These are phyloP conservation scores for Dipus sagitta DNA, from an alignment of 2,797 vertebrate genomes.

Conservation along the genomic window DNA sequence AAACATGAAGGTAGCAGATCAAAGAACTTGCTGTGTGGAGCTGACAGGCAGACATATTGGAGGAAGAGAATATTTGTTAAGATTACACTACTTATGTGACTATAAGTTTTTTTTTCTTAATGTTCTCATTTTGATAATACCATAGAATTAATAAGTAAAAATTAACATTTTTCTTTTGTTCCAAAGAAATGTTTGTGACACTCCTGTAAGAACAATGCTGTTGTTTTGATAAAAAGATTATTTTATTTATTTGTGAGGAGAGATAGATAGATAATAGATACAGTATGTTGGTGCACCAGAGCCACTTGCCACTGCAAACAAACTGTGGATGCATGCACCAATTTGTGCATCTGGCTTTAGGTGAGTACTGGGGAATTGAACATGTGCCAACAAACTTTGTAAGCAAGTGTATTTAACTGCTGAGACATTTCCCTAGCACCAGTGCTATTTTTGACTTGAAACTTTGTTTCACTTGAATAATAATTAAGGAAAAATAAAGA, in stretches of 20 bases:
- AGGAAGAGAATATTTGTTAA: background rate
- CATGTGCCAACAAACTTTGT: too few relatives aligned
- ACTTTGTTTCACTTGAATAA: constrained; percentile 9
- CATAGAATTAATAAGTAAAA: background rate
- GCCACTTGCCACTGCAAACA: too few relatives aligned
- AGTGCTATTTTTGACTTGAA: background rate
- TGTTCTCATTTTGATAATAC: constrained; percentile 17
- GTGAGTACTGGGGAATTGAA: too few relatives aligned
- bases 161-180: background rate
- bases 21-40: background rate
- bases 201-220: background rate
- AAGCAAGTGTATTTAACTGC: too few relatives aligned
- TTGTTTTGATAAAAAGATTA: background rate
- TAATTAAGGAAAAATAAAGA: background rate
- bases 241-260: too few relatives aligned
- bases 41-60: background rate
- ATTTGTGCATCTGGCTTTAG: too few relatives aligned
- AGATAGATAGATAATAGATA: background rate
- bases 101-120: background rate
- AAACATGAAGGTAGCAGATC: constrained; percentile 6
- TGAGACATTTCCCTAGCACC: too few relatives aligned
- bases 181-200: background rate
- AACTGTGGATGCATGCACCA: too few relatives aligned
- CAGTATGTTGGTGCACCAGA: too few relatives aligned
- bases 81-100: background rate